A percentile compares a stretch with the other conserved stretches of the same genome.
These are phyloP conservation scores for Orthosia gracilis DNA, from an alignment of 2,888 invertebrate genomes.

Conservation along the genomic window DNA sequence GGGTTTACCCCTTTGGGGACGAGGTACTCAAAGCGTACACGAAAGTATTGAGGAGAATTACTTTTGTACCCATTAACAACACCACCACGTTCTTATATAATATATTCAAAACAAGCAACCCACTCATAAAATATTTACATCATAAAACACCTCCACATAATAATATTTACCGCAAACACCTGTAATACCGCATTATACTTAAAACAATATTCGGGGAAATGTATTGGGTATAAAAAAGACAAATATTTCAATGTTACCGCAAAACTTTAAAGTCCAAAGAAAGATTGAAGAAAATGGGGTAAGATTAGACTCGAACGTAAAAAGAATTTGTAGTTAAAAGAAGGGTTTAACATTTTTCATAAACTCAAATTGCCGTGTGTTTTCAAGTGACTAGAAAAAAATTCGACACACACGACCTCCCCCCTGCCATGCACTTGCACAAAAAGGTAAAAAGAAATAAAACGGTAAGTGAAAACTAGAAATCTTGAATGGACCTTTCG, in stretches of 20 bases:
- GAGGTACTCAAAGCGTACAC: no score
- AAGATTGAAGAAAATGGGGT: not conserved
- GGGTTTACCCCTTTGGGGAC: no score
- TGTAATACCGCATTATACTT: slow-evolving; percentile 7
- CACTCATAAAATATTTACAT: slow-evolving; percentile 26
- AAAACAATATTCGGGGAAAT: slow-evolving; percentile 33
- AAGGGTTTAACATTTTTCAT: not conserved
- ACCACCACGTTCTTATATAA: not conserved
- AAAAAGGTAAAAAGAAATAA: no score
- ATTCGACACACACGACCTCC: no score
- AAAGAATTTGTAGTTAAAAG: not conserved
- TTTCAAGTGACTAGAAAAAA: no score
- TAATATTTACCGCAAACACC: slow-evolving; percentile 28
- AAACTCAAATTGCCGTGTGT: not conserved
- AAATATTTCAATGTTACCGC: slow-evolving; percentile 24
- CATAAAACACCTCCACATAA: slow-evolving; percentile 20
- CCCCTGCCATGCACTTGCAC: no score
- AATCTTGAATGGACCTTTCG: not conserved
- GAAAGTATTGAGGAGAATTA: no score
- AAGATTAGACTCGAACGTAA: not conserved
- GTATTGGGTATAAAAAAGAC: not conserved
- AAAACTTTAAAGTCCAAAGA: not conserved
- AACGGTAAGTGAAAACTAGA: no score
- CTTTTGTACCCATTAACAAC: not conserved
- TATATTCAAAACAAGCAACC: slow-evolving; percentile 19